Base-by-base conservation (phyloP, 2,113 vertebrate species). In the Nothobranchius kuhntae region DNA sequence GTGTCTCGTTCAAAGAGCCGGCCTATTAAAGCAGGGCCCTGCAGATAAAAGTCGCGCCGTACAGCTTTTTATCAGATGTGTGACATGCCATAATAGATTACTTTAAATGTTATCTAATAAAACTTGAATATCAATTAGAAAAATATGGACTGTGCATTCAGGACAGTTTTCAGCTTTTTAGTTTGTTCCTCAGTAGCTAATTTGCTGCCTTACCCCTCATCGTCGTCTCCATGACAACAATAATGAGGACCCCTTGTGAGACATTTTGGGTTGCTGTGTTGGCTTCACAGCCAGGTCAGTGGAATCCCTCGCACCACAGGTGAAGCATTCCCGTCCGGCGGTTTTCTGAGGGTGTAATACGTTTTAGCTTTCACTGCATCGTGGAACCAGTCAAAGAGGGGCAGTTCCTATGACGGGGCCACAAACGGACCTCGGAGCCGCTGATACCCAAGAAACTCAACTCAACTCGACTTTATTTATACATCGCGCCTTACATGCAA, bases 201-300 rank as follows among this genome's bases (percentile, higher is more conserved):
- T 70, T 77, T 75, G 55, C 44, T 35, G 38, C 14, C 26, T 36
- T 51, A 12, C 56, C 30, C 30, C 40, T 62, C 45, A 54, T 15
- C 35, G 46, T 42, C 80, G 58, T 54, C 44, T 42, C 55, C 35
- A 36, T 68, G 61, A 71, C 77, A 71, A 58, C 54, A 65, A 53
- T 71, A 77, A 80, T 86, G 76, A 73, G 52, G 63, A 65, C 53
- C 71, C 54, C 68, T 63, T 1, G 64, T 54, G 59, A 63, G 72
- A 52, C 71, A 3, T 77, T 81, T 65, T n/a, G 40, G 24, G 36
- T 50, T 35, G 51, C 47, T n/a, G 7, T 75, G 80, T 67, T 76
- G 77, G 75, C 57, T 66, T 57, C 62, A 13, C 42, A 46, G 60
- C 55, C 42, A 15, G 55, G 48, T 57, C 59, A 0, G 64, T 67